Percentiles rank a stretch among this genome's conserved stretches.
Evolutionary conservation across 2,888 invertebrate species (phyloP).

Genomic region (Melanargia galathea): DNA sequence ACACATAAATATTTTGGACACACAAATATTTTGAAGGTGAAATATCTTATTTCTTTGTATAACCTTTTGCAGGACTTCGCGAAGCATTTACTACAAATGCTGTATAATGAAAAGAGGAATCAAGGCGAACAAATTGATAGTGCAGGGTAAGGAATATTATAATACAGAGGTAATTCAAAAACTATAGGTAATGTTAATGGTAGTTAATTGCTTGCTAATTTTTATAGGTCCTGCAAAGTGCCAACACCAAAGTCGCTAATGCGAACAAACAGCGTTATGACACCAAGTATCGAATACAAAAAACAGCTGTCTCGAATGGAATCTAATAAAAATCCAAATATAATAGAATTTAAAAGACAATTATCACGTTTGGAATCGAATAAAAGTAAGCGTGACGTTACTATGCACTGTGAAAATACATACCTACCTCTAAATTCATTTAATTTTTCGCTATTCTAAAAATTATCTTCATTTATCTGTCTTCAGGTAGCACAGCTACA

Average conservation of each 20-base stretch:
- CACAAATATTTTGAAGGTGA: neutral
- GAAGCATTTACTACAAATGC: constrained; percentile 68
- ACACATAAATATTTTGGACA: neutral
- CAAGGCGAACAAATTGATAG: constrained; percentile 54
- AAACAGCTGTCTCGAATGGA: constrained; percentile 82
- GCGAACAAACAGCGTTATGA: constrained; percentile 88
- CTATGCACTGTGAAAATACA: neutral
- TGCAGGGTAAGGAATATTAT: constrained; percentile 43
- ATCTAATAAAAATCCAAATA: constrained; percentile 63
- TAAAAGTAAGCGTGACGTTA: constrained; percentile 63
- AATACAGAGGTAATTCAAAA: neutral
- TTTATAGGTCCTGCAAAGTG: constrained; percentile 15
- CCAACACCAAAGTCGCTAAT: constrained; percentile 91
- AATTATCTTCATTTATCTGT: neutral
- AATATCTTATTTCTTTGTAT: too few relatives aligned
- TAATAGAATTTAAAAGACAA: constrained; percentile 79
- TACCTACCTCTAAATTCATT: too few relatives aligned
- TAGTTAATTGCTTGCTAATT: neutral
- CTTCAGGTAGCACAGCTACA: constrained; percentile 87
- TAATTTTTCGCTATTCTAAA: neutral
- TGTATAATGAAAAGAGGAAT: constrained; percentile 62
- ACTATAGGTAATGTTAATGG: neutral
- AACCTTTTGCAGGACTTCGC: constrained; percentile 61
- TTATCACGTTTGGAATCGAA: constrained; percentile 82
- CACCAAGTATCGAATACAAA: constrained; percentile 77